These are phyloP conservation scores for Drosophila setosimentum DNA, from an alignment of 2,888 invertebrate species.

Conservation along the genomic window DNA sequence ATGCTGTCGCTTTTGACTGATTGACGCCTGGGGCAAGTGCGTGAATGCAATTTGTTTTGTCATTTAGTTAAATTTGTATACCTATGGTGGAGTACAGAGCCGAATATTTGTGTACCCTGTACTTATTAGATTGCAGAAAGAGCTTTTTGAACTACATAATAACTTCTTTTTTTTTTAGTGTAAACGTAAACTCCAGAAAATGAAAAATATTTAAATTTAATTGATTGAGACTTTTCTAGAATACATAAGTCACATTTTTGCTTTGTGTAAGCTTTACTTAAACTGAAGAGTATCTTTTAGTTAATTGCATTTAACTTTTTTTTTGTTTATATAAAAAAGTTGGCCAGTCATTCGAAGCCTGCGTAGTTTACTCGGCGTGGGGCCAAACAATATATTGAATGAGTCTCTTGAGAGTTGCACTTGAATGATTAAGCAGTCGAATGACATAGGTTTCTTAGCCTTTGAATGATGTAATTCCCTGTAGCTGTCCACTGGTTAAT, in stretches of 20 bases:
- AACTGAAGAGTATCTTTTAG: conserved; percentile 5
- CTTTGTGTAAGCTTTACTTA: background rate
- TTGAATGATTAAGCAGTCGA: conserved; percentile 45
- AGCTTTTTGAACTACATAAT: background rate
- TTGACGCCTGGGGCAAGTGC: conserved; percentile 60
- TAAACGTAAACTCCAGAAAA: background rate
- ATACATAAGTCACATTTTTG: background rate
- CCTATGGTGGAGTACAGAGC: conserved; percentile 6
- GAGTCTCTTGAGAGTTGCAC: conserved; percentile 37
- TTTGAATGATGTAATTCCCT: conserved; percentile 38
- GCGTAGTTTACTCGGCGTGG: conserved; percentile 19
- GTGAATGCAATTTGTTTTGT: conserved; percentile 56
- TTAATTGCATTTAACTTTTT: background rate
- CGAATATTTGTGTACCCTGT: conserved; percentile 24
- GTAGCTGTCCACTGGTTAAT: conserved; percentile 38
- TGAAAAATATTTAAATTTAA: background rate
- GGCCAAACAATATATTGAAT: conserved; percentile 27
- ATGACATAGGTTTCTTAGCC: conserved; percentile 53
- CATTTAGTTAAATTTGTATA: conserved; percentile 58
- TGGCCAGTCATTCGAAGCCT: conserved; percentile 40
- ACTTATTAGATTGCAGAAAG: background rate
- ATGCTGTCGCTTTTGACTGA: conserved; percentile 58
- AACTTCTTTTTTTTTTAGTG: background rate
- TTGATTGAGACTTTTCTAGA: background rate
- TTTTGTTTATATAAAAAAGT: conserved; percentile 22